These are phyloP conservation scores for Oreochromis aureus DNA, from an alignment of 2,113 vertebrate genomes.

Conservation along the genomic window DNA sequence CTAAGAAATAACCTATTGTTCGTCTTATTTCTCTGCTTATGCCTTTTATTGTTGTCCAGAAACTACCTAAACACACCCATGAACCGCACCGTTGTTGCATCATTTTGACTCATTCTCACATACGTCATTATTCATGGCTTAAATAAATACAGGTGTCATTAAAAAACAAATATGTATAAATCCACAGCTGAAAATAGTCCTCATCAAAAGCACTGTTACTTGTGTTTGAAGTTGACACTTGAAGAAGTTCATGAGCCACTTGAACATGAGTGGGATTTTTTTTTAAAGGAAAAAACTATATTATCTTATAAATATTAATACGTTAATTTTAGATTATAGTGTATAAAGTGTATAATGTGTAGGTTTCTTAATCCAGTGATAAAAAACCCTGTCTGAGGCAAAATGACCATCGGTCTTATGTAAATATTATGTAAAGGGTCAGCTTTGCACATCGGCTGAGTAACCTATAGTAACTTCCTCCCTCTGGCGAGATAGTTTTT, in stretches of 20 bases:
- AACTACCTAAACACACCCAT: background rate
- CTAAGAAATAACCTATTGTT: background rate
- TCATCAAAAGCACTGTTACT: background rate
- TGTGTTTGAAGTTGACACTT: background rate
- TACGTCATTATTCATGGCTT: background rate
- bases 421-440: background rate
- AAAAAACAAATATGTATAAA: background rate
- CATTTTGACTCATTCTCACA: background rate
- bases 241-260: no score
- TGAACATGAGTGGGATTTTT: no score
- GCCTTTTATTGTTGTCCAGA: background rate
- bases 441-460: background rate
- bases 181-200: background rate
- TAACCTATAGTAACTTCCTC: background rate
- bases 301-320: no score
- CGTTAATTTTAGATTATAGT: no score
- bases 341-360: background rate
- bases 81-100: background rate
- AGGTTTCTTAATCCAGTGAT: background rate
- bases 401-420: background rate
- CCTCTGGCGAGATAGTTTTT: background rate
- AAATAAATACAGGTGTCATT: background rate
- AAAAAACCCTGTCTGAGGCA: background rate
- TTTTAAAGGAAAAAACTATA: no score
- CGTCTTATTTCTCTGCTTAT: background rate